Conservation (phyloP, 2,888 invertebrate genomes). For the Diplolepis rosae region DNA sequence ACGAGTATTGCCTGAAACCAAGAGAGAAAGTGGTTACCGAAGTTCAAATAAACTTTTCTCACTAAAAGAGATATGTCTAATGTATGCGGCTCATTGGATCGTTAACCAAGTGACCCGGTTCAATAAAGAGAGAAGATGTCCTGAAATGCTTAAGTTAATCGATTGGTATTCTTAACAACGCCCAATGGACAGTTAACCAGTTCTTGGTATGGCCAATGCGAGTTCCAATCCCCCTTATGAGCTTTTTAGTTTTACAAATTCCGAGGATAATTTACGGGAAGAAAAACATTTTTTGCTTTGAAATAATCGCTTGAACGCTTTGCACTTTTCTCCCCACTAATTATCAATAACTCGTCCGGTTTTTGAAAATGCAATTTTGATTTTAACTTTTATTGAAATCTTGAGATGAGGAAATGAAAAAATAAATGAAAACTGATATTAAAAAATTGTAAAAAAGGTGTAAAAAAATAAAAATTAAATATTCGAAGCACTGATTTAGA, state of each 20-base stretch:
- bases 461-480: neutral
- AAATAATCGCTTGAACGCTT: conserved; percentile 21
- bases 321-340: conserved; percentile 4
- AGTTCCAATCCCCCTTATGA: conserved; percentile 42
- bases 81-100: conserved; percentile 51
- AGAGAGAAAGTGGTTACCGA: conserved; percentile 6
- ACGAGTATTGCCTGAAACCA: conserved; percentile 55
- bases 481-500: neutral
- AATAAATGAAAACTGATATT: neutral
- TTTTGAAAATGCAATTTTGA: neutral
- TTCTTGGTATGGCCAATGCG: conserved; percentile 59
- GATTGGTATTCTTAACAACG: conserved; percentile 64
- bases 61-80: conserved; percentile 39
- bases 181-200: conserved; percentile 57
- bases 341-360: neutral
- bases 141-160: conserved; percentile 59
- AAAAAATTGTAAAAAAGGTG: neutral
- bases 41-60: neutral
- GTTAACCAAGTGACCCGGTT: conserved; percentile 66
- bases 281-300: conserved; percentile 35
- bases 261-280: conserved; percentile 33
- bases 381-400: neutral
- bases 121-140: conserved; percentile 62
- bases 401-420: neutral
- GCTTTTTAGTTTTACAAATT: neutral